phyloP scores from a whole-genome alignment of 1,140 invertebrate genomes.

The Neotoxoptera formosana region DNA sequence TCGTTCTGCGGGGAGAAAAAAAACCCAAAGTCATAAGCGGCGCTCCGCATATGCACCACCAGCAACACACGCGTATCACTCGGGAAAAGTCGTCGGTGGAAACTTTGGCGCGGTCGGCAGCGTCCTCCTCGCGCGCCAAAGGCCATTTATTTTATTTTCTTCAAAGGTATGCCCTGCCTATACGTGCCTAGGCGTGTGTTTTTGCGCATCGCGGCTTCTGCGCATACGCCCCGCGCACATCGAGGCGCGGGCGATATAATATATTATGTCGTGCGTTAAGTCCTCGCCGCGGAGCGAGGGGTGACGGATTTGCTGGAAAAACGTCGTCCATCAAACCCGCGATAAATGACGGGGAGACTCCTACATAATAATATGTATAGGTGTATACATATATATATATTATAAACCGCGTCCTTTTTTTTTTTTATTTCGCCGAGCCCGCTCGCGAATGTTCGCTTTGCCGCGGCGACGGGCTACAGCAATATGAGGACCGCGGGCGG shows the following conservation, averaged over 20 bases:
- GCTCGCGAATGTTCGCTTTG: not conserved
- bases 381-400: not conserved
- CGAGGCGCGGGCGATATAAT: not conserved
- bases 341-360: constrained; percentile 39
- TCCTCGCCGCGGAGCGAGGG: not conserved
- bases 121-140: not conserved
- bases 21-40: not conserved
- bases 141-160: constrained; percentile 19
- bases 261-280: constrained; percentile 11
- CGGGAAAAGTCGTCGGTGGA: not conserved
- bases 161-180: not conserved
- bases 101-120: not conserved
- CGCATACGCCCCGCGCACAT: not conserved
- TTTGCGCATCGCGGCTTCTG: not conserved
- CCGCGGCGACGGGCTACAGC: not conserved
- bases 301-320: constrained; percentile 33
- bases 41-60: not conserved
- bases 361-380: not conserved
- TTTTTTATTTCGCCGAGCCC: not conserved
- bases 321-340: constrained; percentile 44
- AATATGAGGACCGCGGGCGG: not conserved
- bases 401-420: constrained; percentile 5
- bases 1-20: not conserved
- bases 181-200: not conserved
- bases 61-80: not conserved